Percentiles rank a stretch among this genome's conserved stretches.
Conservation (phyloP, 2,797 vertebrate genomes). For the Meda fulgida region DNA sequence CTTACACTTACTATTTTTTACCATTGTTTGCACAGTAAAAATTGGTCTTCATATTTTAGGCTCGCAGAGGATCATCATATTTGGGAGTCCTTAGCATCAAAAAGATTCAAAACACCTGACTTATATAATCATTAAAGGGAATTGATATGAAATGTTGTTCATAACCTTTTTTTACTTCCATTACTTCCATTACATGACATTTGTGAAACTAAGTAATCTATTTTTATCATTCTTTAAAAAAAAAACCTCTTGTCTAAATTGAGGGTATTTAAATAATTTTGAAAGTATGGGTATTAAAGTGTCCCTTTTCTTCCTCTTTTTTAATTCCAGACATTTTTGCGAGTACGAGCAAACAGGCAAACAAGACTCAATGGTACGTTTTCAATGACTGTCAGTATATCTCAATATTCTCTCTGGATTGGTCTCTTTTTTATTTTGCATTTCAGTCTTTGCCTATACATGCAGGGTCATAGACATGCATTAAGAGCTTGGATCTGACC, state of each 20-base stretch:
- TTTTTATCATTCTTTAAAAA: background rate
- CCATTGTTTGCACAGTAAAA: background rate
- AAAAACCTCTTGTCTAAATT: background rate
- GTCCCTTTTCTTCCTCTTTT: conserved; percentile 22
- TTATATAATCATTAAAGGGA: too few relatives aligned
- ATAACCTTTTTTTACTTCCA: background rate
- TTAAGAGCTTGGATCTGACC: background rate
- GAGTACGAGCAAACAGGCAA: conserved; percentile 95
- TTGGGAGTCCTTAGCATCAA: background rate
- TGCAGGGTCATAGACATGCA: background rate
- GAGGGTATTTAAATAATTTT: too few relatives aligned
- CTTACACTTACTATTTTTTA: background rate
- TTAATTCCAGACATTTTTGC: conserved; percentile 88
- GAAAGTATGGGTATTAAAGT: background rate
- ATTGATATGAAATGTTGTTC: background rate
- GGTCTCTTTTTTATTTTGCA: background rate
- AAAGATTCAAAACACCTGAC: background rate
- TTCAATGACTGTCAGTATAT: background rate
- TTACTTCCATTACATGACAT: background rate
- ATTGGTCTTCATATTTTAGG: background rate
- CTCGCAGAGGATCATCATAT: background rate
- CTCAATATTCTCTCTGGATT: background rate
- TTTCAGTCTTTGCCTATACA: conserved; percentile 6
- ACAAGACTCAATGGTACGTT: conserved; percentile 93
- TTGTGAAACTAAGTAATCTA: background rate